Evolutionary conservation across 2,113 vertebrate genomes (phyloP), one percentile per base, ranked within the genome.

Genomic region (Brienomyrus longianalis): DNA sequence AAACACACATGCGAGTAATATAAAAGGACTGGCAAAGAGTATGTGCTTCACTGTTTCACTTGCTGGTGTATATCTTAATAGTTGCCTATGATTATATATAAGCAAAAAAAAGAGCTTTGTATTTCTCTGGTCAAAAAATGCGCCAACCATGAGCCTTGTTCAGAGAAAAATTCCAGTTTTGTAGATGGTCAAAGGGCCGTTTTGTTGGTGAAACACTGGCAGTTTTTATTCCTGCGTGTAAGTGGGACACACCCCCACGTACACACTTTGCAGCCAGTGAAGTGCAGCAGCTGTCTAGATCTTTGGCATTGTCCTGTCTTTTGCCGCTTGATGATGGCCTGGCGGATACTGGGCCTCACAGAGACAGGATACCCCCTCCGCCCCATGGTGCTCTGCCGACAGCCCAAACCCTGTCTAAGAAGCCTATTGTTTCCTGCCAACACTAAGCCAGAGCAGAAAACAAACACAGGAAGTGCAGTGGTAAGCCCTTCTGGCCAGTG

Each of bases 191-290:
- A 89, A 80, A 50, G 70, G 47, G 56, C 47, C 9, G 8, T 52
- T 89, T 77, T 89, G 88, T 89, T 45, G 17, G 17, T 80, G 88
- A 21, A 74, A 88, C 87, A 88, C n/a, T 50, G 48, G 15, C 15
- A n/a, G 23, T 80, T 80, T 80, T 74, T 89, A 70, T 80, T 52
- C n/a, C 47, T 80, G 23, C 6, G 3, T 51, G 31, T 43, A 52
- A 89, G 70, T 77, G 27, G 70, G 48, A 31, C 27, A 52, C 17
- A 52, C 27, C 35, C 48, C 48, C 47, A 5, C 27, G 5, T 13
- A 54, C 48, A 80, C 45, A 54, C 8, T 50, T 88, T 62, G 66
- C 59, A 50, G 88, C 59, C 39, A 83, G 77, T 83, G 39, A 39
- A 45, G 35, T 45, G 35, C 31, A 21, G 77, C 62, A 31, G 62